Evolutionary conservation across 2,888 invertebrate genomes (phyloP).

Genomic region (Plebejus melissa): DNA sequence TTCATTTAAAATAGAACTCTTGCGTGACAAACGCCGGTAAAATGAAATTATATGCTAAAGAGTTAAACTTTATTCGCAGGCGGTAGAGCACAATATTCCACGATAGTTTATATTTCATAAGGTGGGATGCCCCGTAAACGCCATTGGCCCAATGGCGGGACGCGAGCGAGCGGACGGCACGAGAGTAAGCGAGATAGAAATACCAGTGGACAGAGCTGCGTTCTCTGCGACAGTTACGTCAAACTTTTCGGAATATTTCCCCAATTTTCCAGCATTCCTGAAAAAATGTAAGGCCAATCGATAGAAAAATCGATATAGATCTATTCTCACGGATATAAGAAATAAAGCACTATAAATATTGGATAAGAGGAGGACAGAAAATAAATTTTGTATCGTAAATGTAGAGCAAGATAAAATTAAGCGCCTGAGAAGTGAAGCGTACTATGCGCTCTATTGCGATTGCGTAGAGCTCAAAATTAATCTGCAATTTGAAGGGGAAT

Average conservation of each 20-base stretch:
- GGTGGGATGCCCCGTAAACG: conserved; percentile 76
- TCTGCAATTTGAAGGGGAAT: conserved; percentile 38
- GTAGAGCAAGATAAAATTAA: conserved; percentile 40
- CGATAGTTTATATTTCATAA: conserved; percentile 69
- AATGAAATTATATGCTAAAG: conserved; percentile 72
- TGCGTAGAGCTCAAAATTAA: conserved; percentile 38
- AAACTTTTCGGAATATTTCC: background rate
- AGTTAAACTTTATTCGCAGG: conserved; percentile 75
- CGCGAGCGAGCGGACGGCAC: conserved; percentile 75
- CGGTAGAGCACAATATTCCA: conserved; percentile 71
- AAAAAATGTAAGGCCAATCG: background rate
- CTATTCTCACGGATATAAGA: background rate
- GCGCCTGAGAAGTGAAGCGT: conserved; percentile 30
- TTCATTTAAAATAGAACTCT: conserved; percentile 79
- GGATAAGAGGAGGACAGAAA: conserved; percentile 49
- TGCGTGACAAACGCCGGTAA: conserved; percentile 78
- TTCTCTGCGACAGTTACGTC: background rate
- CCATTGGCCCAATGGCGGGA: conserved; percentile 74
- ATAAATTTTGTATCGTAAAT: conserved; percentile 52
- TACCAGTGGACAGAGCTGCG: conserved; percentile 36
- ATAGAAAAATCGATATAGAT: background rate
- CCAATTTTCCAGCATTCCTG: background rate
- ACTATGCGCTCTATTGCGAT: conserved; percentile 37
- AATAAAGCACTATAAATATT: conserved; percentile 6
- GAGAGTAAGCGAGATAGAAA: conserved; percentile 65